Base-by-base conservation (phyloP, 1,140 invertebrate genomes). In the Aphelinus certus region DNA sequence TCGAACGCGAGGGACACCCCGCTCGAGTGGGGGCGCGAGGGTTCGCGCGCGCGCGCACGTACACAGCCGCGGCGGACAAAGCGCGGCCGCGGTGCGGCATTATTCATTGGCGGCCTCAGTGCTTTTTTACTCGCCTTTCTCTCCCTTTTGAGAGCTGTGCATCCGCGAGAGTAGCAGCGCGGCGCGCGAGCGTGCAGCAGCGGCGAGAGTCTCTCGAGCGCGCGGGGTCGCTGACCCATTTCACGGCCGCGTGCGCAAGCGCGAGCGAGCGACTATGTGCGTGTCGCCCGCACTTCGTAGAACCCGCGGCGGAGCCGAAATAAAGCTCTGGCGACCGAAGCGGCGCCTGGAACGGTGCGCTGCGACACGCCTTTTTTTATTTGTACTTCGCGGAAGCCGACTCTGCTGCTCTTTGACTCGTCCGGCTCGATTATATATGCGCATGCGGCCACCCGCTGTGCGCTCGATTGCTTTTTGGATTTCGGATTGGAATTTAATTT, bases 191-290 rank as follows among this genome's bases (percentile, higher is more conserved):
- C 62, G 45, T 3, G 9, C 10, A 10, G n/a, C 1, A 51, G 26
- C 4, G 47, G 62, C 48, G n/a, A 60, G 55, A 26, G 26, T 26
- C 26, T 26, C 26, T 26, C 26, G 26, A 26, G 26, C 26, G 62
- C 43, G 26, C 53, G 51, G 77, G 80, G 77, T 79, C 77, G 80
- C 51, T 79, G 77, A 82, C 81, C 79, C 64, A 77, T 76, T 79
- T 80, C 79, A 82, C 67, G 79, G 81, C 67, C 81, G 73, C 71
- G 61, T 26, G 26, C 26, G 26, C 26, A 26, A 26, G 26, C 26
- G 26, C 26, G 26, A 26, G 26, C 26, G 26, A 26, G 26, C 26
- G 26, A 64, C 67, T 64, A 60, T 68, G 61, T 42, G 69, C 55
- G 69, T 62, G 51, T 67, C 51, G 65, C 62, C 10, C 53, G 1